Base-by-base conservation (phyloP, 2,113 vertebrate species). In the Cisticola juncidis region DNA sequence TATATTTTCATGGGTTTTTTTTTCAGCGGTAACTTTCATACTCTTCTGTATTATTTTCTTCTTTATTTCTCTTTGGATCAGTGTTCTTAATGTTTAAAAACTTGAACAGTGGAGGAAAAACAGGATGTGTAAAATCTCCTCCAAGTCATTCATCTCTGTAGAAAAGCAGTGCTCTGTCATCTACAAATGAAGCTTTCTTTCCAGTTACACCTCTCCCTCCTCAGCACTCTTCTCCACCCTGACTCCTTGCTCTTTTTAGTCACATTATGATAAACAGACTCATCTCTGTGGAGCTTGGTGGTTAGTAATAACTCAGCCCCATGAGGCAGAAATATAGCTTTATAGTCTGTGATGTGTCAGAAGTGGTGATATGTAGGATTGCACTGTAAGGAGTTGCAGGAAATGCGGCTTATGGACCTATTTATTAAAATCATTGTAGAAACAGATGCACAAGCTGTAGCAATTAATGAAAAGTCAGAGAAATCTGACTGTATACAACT, bases 301-400 rank as follows among this genome's bases (percentile, higher is more conserved):
- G 45, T 95, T 95, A 87, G 89, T 50, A 94, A 85, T 89, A 96
- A 90, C 58, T 94, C 66, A 80, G 45, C 66, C 50, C 42, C 70
- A 72, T 66, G 62, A 89, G 86, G 38, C 54, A 94, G 50, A 90
- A 95, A 76, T 83, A 58, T 17, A 92, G 90, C 74, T 90, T 87
- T 61, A 91, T 38, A 86, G 69, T 44, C 69, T 57, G 81, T 76
- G 70, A 94, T 94, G 73, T 91, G 36, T 92, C 84, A 92, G 47
- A 92, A 95, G 81, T 80, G 94, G 73, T 91, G 94, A 94, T 89
- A 76, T 35, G 65, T 71, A 86, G 65, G 69, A 54, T 72, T 79
- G 51, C 77, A 47, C 56, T 68, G 11, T 76, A 92, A 83, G 72
- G 61, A 79, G 65, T 76, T 89, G 73, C 72, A 96, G 86, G 94